These are phyloP conservation scores for Agriopis aurantiaria DNA, from an alignment of 2,888 invertebrate species.

Conservation along the genomic window DNA sequence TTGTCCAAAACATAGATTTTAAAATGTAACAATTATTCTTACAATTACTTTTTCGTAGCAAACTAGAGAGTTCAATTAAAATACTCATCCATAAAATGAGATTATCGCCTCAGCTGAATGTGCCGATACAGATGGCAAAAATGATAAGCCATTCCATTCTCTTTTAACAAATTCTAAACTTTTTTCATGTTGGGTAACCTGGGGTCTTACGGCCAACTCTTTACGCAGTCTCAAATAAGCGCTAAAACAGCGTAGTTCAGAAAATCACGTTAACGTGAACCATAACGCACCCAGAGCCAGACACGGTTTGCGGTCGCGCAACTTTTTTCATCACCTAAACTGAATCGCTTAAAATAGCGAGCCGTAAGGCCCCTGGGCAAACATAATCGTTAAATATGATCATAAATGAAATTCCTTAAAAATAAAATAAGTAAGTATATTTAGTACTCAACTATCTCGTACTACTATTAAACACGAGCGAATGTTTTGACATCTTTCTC, in stretches of 20 bases:
- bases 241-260: too few species aligned
- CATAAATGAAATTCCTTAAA: background rate
- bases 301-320: too few species aligned
- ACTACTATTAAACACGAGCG: too few species aligned
- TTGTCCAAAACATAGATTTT: background rate
- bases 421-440: too few species aligned
- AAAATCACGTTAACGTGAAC: too few species aligned
- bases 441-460: too few species aligned
- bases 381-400: constrained; percentile 4
- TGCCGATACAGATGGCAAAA: constrained; percentile 55
- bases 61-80: constrained; percentile 34
- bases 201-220: background rate
- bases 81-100: constrained; percentile 49
- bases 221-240: too few species aligned
- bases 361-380: too few species aligned
- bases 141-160: constrained; percentile 73
- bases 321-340: too few species aligned
- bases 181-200: constrained; percentile 43
- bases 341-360: too few species aligned
- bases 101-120: constrained; percentile 65
- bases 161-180: constrained; percentile 65
- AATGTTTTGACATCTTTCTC: too few species aligned
- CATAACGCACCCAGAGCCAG: too few species aligned
- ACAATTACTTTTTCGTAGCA: background rate
- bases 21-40: background rate